These are phyloP conservation scores for Littorina saxatilis DNA, from an alignment of 1,140 invertebrate species.

Conservation along the genomic window DNA sequence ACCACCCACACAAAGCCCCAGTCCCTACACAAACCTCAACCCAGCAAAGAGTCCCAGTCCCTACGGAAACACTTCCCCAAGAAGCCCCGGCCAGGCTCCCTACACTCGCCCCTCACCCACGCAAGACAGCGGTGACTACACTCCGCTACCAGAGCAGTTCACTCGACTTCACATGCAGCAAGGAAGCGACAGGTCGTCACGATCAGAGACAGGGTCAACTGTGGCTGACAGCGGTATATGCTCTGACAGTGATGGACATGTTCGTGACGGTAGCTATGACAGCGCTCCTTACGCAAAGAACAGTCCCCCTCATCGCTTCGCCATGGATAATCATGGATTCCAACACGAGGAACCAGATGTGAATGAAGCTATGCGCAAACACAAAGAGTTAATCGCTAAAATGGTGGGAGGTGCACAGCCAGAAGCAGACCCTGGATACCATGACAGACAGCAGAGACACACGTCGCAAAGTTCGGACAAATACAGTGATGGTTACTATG, in stretches of 20 bases:
- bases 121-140: slow-evolving; percentile 6
- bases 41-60: background rate
- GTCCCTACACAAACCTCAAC: too few relatives aligned
- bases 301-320: slow-evolving; percentile 1
- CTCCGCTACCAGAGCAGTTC: slow-evolving; percentile 3
- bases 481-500: background rate
- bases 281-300: slow-evolving; percentile 8
- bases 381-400: slow-evolving; percentile 38
- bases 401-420: slow-evolving; percentile 28
- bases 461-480: background rate
- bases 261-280: slow-evolving; percentile 35
- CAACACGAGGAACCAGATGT: slow-evolving; percentile 35
- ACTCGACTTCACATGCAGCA: slow-evolving; percentile 30
- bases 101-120: background rate
- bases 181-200: slow-evolving; percentile 48
- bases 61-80: background rate
- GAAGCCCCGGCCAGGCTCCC: background rate
- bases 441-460: background rate
- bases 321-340: slow-evolving; percentile 47
- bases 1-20: background rate
- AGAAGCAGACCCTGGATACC: background rate
- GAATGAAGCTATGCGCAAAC: slow-evolving; percentile 32
- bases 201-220: slow-evolving; percentile 33
- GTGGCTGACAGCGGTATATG: slow-evolving; percentile 51
- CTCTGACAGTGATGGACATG: slow-evolving; percentile 43